Percentiles rank a stretch among this genome's conserved stretches.
Evolutionary conservation across 2,113 vertebrate species (phyloP).

Genomic region (Crotalus viridis): DNA sequence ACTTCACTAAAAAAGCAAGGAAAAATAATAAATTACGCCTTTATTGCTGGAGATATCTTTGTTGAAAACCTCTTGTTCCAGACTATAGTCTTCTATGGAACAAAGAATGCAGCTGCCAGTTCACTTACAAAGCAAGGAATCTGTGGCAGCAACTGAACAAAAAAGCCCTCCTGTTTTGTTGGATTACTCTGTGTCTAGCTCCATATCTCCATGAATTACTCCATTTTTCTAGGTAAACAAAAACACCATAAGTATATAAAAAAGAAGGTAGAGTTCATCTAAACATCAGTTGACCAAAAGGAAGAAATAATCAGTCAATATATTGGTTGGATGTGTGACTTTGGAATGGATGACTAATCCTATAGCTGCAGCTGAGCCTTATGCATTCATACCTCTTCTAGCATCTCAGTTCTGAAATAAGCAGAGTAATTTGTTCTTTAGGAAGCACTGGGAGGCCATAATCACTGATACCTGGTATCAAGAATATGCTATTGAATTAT

Average conservation of each 20-base stretch:
- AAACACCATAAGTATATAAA: background rate
- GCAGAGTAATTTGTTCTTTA: background rate
- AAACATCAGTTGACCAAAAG: background rate
- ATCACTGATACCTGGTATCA: background rate
- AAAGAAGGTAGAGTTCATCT: background rate
- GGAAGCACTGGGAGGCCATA: background rate
- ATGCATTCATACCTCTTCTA: background rate
- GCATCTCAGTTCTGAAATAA: background rate
- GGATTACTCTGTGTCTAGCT: background rate
- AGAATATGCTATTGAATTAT: background rate
- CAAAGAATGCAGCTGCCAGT: background rate
- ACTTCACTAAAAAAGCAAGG: background rate
- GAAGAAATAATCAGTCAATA: background rate
- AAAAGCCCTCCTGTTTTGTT: background rate
- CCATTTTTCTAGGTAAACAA: background rate
- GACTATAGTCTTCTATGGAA: background rate
- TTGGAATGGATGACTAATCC: background rate
- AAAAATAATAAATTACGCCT: background rate
- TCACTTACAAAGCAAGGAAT: background rate
- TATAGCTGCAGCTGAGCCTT: background rate
- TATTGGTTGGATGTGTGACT: background rate
- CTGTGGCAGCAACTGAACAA: background rate
- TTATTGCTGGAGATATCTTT: background rate
- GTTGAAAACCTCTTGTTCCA: background rate
- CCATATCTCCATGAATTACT: background rate